phyloP scores from a whole-genome alignment of 2,113 vertebrate genomes.

The Eulacestoma nigropectus region DNA sequence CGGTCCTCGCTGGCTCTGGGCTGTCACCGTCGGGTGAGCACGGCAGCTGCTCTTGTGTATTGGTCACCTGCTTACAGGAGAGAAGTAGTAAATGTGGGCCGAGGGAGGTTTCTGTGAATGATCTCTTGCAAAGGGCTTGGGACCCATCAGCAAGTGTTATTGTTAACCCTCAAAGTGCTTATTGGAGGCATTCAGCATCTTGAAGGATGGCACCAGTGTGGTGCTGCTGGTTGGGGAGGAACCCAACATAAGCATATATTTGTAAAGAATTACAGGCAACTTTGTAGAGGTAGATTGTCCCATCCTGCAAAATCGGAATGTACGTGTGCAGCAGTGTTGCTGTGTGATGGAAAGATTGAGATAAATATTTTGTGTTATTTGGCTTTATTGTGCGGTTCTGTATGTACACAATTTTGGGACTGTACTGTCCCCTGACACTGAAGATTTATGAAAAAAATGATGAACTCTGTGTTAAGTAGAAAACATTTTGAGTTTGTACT shows the following conservation, averaged over 20 bases:
- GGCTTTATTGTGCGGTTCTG: not conserved
- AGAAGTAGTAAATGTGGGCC: not conserved
- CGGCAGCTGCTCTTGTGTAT: not conserved
- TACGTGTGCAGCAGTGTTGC: accelerated
- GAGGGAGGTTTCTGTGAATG: not conserved
- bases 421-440: not conserved
- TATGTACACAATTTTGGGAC: not conserved
- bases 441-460: not conserved
- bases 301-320: not conserved
- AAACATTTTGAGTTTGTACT: not conserved
- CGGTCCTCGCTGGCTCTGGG: not conserved
- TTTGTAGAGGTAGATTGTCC: not conserved
- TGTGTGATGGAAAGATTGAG: not conserved
- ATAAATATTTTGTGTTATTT: not conserved
- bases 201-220: accelerated
- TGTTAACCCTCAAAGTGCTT: not conserved
- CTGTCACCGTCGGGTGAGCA: accelerated
- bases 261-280: accelerated
- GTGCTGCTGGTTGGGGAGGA: not conserved
- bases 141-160: accelerated
- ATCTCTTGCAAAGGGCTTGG: not conserved
- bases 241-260: accelerated
- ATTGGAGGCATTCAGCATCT: not conserved
- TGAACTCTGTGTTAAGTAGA: accelerated
- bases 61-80: not conserved